phyloP scores from a whole-genome alignment of 1,140 invertebrate genomes.

The Megalopta genalis region DNA sequence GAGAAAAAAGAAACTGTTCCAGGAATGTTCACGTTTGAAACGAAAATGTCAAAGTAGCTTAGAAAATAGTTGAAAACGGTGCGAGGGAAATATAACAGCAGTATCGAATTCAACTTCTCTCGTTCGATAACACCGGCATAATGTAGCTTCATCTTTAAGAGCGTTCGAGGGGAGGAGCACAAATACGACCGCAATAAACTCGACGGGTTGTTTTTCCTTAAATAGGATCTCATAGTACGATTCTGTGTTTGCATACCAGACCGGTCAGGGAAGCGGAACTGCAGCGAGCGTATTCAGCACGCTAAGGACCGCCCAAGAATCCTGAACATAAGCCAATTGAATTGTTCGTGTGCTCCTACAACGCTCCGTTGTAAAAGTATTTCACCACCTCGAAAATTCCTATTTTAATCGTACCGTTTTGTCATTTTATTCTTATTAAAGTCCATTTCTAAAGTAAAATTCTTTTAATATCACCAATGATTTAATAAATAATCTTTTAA shows the following conservation, averaged over 20 bases:
- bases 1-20: too few species aligned
- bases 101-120: background rate
- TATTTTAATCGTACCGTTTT: background rate
- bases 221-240: slow-evolving; percentile 2
- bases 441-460: too few species aligned
- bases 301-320: slow-evolving; percentile 3
- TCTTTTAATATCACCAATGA: too few species aligned
- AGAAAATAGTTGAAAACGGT: too few species aligned
- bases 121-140: background rate
- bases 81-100: too few species aligned
- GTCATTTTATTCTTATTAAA: too few species aligned
- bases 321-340: slow-evolving; percentile 4
- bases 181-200: slow-evolving; percentile 6
- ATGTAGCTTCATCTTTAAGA: slow-evolving; percentile 4
- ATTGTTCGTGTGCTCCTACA: background rate
- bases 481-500: too few species aligned
- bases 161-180: background rate
- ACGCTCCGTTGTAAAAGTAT: background rate
- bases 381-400: background rate
- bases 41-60: too few species aligned
- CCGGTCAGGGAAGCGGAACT: slow-evolving; percentile 5
- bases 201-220: slow-evolving; percentile 5
- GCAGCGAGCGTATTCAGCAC: background rate
- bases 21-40: too few species aligned
- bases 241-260: slow-evolving; percentile 6